Conservation (phyloP, 1,140 invertebrate species). For the Plutomurus gul region DNA sequence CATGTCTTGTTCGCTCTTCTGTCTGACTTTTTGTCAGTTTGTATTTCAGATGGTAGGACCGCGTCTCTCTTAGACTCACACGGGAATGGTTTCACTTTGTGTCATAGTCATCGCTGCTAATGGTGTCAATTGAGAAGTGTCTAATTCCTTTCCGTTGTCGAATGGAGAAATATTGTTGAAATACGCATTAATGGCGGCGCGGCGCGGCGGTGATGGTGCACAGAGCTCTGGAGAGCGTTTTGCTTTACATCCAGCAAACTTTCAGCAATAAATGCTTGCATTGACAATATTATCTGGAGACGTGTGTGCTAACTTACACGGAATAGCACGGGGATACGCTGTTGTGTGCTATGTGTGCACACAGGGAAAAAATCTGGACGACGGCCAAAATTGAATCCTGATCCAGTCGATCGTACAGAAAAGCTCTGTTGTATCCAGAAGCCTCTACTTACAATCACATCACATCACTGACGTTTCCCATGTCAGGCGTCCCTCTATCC, state of each 20-base stretch:
- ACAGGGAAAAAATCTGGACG: not conserved
- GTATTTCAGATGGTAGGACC: not conserved
- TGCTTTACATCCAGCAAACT: slow-evolving; percentile 8
- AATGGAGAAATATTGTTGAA: slow-evolving; percentile 14
- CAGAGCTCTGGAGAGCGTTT: not conserved
- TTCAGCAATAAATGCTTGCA: slow-evolving; percentile 17
- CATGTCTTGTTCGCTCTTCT: slow-evolving; percentile 8
- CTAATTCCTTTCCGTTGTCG: not conserved
- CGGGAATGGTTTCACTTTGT: not conserved
- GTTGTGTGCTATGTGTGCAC: too few species aligned
- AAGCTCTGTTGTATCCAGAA: not conserved
- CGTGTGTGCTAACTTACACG: too few species aligned
- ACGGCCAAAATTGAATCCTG: not conserved
- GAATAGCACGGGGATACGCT: too few species aligned
- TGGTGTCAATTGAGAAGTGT: not conserved
- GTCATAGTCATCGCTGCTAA: not conserved
- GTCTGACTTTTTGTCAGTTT: not conserved
- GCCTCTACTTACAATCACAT: not conserved
- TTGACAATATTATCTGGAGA: slow-evolving; percentile 6
- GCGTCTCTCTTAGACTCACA: not conserved
- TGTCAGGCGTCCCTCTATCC: not conserved
- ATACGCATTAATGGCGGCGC: not conserved
- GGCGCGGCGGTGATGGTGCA: not conserved
- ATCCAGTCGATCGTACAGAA: not conserved
- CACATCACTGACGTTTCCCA: not conserved